phyloP scores from a whole-genome alignment of 2,888 invertebrate species.

The Seira musarum region DNA sequence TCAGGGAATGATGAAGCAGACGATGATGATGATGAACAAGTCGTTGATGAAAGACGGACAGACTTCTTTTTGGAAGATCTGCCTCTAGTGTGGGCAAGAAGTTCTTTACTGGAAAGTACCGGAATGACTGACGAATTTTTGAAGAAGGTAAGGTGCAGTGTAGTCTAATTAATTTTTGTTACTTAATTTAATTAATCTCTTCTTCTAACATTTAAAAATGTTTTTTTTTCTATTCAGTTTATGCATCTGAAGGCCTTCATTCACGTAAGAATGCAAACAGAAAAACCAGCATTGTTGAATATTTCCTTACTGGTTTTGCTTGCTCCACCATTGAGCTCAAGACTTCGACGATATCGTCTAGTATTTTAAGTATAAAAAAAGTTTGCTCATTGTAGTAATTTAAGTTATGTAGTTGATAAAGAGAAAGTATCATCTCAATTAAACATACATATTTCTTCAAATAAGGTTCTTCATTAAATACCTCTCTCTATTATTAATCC shows the following conservation, averaged over 20 bases:
- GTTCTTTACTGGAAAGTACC: neutral
- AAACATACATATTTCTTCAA: too few relatives aligned
- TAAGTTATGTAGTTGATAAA: too few relatives aligned
- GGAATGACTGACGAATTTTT: constrained; percentile 29
- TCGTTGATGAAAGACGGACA: neutral
- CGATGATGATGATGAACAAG: neutral
- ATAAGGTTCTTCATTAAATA: too few relatives aligned
- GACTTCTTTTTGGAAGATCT: neutral
- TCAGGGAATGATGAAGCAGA: neutral
- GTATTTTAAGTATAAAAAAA: constrained; percentile 52
- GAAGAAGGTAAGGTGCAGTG: constrained; percentile 52
- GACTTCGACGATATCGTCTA: constrained; percentile 47
- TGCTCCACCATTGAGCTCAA: constrained; percentile 42
- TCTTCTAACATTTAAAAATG: neutral
- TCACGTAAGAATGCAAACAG: constrained; percentile 65
- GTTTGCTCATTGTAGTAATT: too few relatives aligned
- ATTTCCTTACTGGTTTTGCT: constrained; percentile 47
- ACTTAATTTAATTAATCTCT: neutral
- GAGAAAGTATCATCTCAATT: too few relatives aligned
- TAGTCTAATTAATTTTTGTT: neutral
- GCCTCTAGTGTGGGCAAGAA: neutral
- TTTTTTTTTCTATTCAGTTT: constrained; percentile 55
- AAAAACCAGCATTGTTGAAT: constrained; percentile 60
- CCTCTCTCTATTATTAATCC: too few relatives aligned
- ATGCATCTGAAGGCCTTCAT: constrained; percentile 64